These are phyloP conservation scores for Ellobium chinense DNA, from an alignment of 2,888 invertebrate species.

Conservation along the genomic window DNA sequence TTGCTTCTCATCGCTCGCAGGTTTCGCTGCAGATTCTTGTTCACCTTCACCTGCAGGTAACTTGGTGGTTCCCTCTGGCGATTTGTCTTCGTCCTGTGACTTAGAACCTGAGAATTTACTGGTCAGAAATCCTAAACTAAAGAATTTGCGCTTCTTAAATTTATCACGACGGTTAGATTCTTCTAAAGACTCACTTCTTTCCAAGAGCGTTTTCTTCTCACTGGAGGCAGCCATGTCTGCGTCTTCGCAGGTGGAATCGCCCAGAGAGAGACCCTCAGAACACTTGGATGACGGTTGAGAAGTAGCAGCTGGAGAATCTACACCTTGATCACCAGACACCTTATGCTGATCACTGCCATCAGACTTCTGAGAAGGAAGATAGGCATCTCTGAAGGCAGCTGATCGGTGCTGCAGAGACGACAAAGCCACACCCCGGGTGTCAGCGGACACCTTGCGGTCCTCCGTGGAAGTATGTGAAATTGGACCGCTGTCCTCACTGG, in stretches of 20 bases:
- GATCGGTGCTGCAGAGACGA: background rate
- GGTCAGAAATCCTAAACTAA: conserved; percentile 1
- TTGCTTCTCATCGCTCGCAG: background rate
- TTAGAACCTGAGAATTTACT: background rate
- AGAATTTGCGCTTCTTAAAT: background rate
- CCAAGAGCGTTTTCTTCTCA: background rate
- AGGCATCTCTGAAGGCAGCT: background rate
- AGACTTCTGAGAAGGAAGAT: no score
- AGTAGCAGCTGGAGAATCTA: background rate
- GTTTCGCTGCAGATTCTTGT: background rate
- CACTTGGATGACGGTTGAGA: background rate
- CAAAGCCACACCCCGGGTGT: background rate
- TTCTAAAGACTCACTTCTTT: conserved; percentile 17
- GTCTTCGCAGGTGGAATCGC: background rate
- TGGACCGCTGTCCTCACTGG: background rate
- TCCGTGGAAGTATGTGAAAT: background rate
- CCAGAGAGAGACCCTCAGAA: background rate
- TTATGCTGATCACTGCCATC: background rate
- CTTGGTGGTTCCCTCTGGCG: background rate
- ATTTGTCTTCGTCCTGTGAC: background rate
- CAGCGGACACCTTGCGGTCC: background rate
- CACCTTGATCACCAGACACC: no score
- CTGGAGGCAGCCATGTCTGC: background rate
- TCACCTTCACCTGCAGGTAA: background rate
- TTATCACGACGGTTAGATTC: background rate